phyloP scores from a whole-genome alignment of 2,888 invertebrate genomes.

The Apotomis turbidana region DNA sequence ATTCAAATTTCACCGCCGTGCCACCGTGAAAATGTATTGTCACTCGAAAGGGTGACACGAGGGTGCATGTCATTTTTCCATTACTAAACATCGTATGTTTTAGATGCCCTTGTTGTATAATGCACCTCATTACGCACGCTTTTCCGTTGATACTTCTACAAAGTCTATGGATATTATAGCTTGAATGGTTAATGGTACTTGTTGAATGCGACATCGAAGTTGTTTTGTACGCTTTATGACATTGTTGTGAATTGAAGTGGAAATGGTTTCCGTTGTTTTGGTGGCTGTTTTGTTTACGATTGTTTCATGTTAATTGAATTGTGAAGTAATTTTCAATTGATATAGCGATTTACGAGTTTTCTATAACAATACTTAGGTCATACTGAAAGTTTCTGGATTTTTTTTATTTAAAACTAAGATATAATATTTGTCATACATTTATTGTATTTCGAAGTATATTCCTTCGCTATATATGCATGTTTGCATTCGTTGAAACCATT shows the following conservation, averaged over 20 bases:
- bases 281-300: slow-evolving; percentile 23
- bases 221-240: slow-evolving; percentile 36
- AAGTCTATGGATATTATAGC: not conserved
- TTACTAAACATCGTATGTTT: slow-evolving; percentile 9
- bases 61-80: slow-evolving; percentile 27
- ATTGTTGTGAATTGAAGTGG: slow-evolving; percentile 34
- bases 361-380: no score
- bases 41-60: slow-evolving; percentile 37
- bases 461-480: no score
- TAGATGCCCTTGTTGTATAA: not conserved
- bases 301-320: slow-evolving; percentile 11
- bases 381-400: no score
- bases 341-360: not conserved
- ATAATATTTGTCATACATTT: no score
- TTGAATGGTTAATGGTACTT: slow-evolving; percentile 18
- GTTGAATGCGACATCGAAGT: slow-evolving; percentile 37
- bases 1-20: slow-evolving; percentile 1
- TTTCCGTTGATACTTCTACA: not conserved
- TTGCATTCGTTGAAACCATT: no score
- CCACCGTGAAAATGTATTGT: slow-evolving; percentile 38
- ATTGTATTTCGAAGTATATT: no score
- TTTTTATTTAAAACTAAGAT: no score
- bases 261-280: slow-evolving; percentile 31
- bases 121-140: not conserved
- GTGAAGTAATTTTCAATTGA: not conserved